A percentile compares a stretch with the other conserved stretches of the same genome.
phyloP scores from a whole-genome alignment of 2,113 vertebrate genomes.

The Piaya cayana region DNA sequence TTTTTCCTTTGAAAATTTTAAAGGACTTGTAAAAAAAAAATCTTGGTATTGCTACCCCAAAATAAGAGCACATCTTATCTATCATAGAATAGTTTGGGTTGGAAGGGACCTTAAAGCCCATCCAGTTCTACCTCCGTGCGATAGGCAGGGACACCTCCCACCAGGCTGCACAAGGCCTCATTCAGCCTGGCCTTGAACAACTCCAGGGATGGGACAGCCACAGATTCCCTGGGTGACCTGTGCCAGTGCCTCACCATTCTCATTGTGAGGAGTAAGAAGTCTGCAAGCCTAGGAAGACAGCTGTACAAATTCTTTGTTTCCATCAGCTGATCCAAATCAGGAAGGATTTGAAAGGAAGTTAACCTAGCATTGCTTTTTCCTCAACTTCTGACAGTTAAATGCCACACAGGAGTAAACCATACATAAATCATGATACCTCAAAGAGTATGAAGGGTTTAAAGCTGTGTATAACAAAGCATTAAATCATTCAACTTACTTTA shows the following conservation, averaged over 20 bases:
- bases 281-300: neutral
- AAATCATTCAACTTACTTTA: constrained; percentile 86
- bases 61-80: neutral
- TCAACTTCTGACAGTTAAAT: neutral
- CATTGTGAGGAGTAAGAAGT: neutral
- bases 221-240: no score
- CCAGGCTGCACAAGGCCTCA: no score
- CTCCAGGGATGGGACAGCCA: no score
- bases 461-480: neutral
- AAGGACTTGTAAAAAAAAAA: neutral
- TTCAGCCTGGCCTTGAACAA: no score
- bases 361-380: neutral
- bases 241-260: no score
- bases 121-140: no score
- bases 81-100: no score
- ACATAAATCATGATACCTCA: neutral
- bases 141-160: no score
- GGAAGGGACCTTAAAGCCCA: no score
- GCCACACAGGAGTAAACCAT: neutral
- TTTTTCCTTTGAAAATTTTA: neutral
- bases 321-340: neutral
- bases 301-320: neutral
- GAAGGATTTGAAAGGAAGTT: neutral
- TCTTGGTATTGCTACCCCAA: neutral
- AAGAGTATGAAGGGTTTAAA: neutral